Evolutionary conservation across 2,888 invertebrate species (phyloP).

Genomic region (Tetheella fluctuosa): DNA sequence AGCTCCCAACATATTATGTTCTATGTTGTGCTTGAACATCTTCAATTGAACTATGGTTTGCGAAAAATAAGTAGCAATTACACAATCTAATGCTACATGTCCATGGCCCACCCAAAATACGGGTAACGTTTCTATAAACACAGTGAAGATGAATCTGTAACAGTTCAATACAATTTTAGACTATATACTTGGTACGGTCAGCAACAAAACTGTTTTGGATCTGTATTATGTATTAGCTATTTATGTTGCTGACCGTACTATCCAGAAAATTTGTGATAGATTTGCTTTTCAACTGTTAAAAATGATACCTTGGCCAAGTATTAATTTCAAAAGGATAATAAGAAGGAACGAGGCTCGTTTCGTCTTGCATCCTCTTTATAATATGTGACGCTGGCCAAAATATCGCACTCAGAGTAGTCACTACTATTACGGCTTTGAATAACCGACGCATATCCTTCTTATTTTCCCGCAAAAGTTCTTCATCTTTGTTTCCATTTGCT

Average conservation of each 20-base stretch:
- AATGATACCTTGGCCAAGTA: conserved; percentile 43
- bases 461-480: conserved; percentile 32
- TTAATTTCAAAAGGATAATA: conserved; percentile 47
- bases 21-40: conserved; percentile 50
- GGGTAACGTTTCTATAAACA: conserved; percentile 34
- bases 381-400: conserved; percentile 36
- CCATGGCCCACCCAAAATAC: conserved; percentile 45
- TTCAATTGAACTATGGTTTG: conserved; percentile 52
- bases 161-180: background rate
- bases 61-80: conserved; percentile 47
- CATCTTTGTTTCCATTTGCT: conserved; percentile 36
- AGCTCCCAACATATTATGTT: conserved; percentile 35
- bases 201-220: too few relatives aligned
- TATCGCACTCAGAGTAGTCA: conserved; percentile 6
- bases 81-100: conserved; percentile 44
- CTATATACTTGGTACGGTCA: too few relatives aligned
- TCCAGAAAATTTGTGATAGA: too few relatives aligned
- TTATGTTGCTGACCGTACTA: too few relatives aligned
- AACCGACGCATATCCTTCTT: conserved; percentile 32
- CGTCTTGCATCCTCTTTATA: conserved; percentile 34
- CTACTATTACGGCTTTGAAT: conserved; percentile 19
- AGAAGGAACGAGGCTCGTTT: conserved; percentile 26
- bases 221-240: too few relatives aligned
- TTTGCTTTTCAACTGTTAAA: background rate
- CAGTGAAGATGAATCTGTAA: conserved; percentile 39